Conservation (phyloP, 2,113 vertebrate genomes). For the Ginglymostoma cirratum region DNA sequence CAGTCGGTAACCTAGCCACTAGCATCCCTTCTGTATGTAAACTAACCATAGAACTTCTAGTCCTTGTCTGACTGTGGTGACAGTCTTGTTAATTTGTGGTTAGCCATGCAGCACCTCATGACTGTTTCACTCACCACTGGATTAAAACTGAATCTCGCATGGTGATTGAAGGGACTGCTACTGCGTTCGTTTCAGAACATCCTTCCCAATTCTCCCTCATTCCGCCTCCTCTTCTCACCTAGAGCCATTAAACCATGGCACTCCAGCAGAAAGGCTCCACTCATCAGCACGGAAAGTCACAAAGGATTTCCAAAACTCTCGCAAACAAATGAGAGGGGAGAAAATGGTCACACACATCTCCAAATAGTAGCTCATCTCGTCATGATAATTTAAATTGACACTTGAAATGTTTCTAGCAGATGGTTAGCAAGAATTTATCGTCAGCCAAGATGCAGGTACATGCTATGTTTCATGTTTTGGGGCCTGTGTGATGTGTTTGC, state of each 20-base stretch:
- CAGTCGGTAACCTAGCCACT: not conserved
- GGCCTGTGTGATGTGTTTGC: constrained; percentile 43
- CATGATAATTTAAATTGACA: constrained; percentile 43
- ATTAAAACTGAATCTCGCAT: not conserved
- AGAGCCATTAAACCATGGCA: not conserved
- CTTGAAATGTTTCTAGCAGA: constrained; percentile 45
- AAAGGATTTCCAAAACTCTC: not conserved
- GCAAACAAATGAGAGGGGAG: not conserved
- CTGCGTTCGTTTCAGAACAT: not conserved
- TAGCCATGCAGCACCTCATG: not conserved
- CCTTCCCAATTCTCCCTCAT: not conserved
- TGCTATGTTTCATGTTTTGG: constrained; percentile 21
- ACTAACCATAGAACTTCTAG: not conserved
- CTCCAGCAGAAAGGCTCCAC: not conserved
- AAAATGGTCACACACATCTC: constrained; percentile 24
- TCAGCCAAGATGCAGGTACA: constrained; percentile 38
- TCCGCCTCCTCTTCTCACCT: not conserved
- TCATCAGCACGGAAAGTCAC: not conserved
- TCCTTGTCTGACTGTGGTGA: not conserved
- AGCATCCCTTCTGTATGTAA: not conserved
- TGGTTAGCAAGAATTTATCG: constrained; percentile 44
- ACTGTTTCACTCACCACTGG: not conserved
- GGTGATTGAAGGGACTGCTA: not conserved
- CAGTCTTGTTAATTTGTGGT: not conserved
- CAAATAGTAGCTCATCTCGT: constrained; percentile 12